Base-by-base conservation (phyloP, 92 coral and sea anemone species). In the Pocillopora meandrina region DNA sequence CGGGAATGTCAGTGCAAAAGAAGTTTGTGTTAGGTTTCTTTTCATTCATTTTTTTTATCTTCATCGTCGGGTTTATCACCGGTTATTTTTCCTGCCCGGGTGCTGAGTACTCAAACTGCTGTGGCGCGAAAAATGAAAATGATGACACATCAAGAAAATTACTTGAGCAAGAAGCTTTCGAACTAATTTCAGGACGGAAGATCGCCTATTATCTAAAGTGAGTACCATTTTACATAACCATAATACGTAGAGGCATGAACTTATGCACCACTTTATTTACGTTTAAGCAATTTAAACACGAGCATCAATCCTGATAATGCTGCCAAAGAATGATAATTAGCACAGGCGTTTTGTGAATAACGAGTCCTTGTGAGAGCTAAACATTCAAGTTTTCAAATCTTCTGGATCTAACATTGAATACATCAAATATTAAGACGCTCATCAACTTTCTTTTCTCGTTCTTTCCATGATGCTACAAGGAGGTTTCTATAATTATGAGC, bases 1-100 rank as follows among this genome's bases (percentile, higher is more conserved):
- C 42, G 77, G 85, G 72, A 57, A 87, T 87, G 90, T 81, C 88
- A 69, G 72, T 87, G 21, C 87, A 87, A 71, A 87, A 87, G 87
- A 87, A 87, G 59, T 82, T 82, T 26, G 33, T 87, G 19, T 71
- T 77, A 20, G 90, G 90, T 10, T 23, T 87, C 21, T 82, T 65
- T 31, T 76, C 71, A 5, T 82, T 87, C 61, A 47, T 69, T 10
- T 60, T 87, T 20, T 71, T 87, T 15, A 81, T 82, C 21, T 87
- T 82, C 23, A 17, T 87, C 42, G 67, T 82, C 33, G 90, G 90
- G 23, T 87, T 87, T 35, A 65, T 87, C 61, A 87, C 76, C 33
- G 90, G 90, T 3, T 87, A 49, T 76, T 87, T 82, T 23, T 77
- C 60, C 35, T 56, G 77, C 66, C 63, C 82, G n/a, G 57, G 77